Conservation (phyloP, 2,797 vertebrate genomes). For the Urocyon cinereoargenteus region DNA sequence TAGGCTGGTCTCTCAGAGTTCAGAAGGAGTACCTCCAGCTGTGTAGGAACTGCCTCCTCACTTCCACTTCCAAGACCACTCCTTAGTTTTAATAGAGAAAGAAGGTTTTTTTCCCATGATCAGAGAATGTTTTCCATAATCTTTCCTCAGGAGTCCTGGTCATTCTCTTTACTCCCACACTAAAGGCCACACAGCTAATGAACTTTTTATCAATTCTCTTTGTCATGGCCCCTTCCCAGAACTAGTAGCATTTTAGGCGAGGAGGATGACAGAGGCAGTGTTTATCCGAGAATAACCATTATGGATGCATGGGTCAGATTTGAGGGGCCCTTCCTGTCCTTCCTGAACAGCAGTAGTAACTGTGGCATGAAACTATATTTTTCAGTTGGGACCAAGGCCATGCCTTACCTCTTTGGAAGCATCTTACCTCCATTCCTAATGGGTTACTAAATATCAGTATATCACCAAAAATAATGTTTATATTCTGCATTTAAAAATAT, state of each 20-base stretch:
- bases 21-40: accelerated
- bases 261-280: too few relatives aligned
- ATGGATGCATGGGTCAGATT: not conserved
- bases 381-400: not conserved
- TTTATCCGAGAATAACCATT: not conserved
- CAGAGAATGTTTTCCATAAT: not conserved
- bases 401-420: not conserved
- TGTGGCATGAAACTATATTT: not conserved
- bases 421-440: not conserved
- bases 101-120: not conserved
- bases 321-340: not conserved
- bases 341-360: not conserved
- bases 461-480: not conserved
- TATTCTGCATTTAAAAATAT: not conserved
- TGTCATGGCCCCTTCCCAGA: not conserved
- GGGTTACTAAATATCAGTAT: not conserved
- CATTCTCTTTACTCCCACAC: not conserved
- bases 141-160: not conserved
- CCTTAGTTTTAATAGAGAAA: not conserved
- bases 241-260: not conserved
- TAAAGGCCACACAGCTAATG: not conserved
- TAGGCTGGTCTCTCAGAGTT: too few relatives aligned
- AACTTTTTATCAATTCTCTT: not conserved
- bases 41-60: not conserved
- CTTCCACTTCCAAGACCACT: not conserved